Evolutionary conservation across 2,797 vertebrate genomes (phyloP).

Genomic region (Danio aesculapii): DNA sequence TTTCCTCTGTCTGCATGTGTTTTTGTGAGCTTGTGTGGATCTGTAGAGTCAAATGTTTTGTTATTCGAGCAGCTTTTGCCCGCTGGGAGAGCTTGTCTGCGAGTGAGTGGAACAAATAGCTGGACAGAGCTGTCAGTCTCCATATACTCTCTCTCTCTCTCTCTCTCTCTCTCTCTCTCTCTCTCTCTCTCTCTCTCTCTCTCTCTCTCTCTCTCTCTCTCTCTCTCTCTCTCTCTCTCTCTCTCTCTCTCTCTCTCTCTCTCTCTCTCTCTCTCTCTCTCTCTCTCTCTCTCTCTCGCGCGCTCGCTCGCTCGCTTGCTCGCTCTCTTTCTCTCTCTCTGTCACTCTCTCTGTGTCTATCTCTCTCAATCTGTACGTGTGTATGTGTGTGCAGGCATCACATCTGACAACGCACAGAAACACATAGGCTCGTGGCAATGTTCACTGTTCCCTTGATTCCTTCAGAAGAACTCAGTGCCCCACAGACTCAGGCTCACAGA

Average conservation of each 20-base stretch:
- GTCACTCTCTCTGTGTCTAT: constrained; percentile 7
- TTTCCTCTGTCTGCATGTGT: constrained; percentile 4
- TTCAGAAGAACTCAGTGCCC: constrained; percentile 18
- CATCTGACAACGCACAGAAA: constrained; percentile 32
- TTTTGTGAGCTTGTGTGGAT: constrained; percentile 3
- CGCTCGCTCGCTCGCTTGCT: too few species aligned
- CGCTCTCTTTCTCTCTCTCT: constrained; percentile 41
- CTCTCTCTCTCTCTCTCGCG: constrained; percentile 10
- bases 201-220: constrained; percentile 17
- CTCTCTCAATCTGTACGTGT: background rate
- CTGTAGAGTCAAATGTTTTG: constrained; percentile 20
- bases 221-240: background rate
- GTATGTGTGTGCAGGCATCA: constrained; percentile 16
- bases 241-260: background rate
- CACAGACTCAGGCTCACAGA: background rate
- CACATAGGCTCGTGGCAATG: constrained; percentile 17
- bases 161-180: constrained; percentile 32
- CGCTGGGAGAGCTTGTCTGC: constrained; percentile 22
- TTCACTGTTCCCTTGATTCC: constrained; percentile 17
- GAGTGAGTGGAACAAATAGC: constrained; percentile 55
- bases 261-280: constrained; percentile 24
- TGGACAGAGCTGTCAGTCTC: constrained; percentile 47
- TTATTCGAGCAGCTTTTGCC: constrained; percentile 47
- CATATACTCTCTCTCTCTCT: too few species aligned
- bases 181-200: constrained; percentile 27